Conservation (phyloP, 2,113 vertebrate species). For the Meleagris gallopavo region DNA sequence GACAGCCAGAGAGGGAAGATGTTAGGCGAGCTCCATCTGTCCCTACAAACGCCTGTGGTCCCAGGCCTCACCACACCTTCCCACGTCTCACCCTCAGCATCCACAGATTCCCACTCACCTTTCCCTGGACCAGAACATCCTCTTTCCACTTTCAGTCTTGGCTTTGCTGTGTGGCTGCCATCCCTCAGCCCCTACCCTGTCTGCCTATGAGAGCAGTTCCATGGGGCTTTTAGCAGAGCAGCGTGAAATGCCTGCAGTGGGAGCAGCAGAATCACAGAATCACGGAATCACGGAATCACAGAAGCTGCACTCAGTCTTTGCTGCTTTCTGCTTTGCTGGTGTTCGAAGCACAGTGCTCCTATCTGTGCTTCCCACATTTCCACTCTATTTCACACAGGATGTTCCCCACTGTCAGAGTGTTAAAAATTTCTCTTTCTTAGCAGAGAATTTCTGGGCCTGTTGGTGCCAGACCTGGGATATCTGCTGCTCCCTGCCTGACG, state of each 20-base stretch:
- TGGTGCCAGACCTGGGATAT: not conserved
- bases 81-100: not conserved
- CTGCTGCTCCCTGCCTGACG: not conserved
- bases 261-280: too few species aligned
- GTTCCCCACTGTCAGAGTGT: not conserved
- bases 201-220: not conserved
- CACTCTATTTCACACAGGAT: not conserved
- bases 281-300: too few species aligned
- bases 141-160: not conserved
- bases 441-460: not conserved
- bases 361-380: not conserved
- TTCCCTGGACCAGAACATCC: not conserved
- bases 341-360: not conserved
- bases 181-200: not conserved
- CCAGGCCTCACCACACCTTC: not conserved
- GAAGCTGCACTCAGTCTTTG: not conserved
- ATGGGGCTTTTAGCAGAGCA: not conserved
- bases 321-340: not conserved
- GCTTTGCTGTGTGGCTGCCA: not conserved
- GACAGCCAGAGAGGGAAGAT: slow-evolving; percentile 47
- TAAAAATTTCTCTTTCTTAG: not conserved
- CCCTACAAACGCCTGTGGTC: not conserved
- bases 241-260: not conserved
- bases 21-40: slow-evolving; percentile 24
- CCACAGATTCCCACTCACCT: not conserved